Conservation (phyloP, 2,888 invertebrate species). For the Aromia moschata region DNA sequence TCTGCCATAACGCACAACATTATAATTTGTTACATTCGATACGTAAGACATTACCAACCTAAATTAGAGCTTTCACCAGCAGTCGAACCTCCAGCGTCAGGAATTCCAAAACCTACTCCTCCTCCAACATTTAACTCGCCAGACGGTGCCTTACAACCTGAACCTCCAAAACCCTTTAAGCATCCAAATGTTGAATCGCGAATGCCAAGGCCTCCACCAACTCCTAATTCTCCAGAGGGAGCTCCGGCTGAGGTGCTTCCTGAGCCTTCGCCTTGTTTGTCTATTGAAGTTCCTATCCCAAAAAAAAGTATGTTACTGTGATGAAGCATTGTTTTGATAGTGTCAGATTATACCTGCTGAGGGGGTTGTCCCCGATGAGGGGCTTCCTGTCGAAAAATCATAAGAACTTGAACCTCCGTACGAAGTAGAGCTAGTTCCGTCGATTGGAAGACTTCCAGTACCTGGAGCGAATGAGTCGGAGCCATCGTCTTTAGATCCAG, state of each 20-base stretch:
- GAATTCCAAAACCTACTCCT: no score
- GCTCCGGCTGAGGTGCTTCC: neutral
- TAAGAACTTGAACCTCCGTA: neutral
- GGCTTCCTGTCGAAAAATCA: no score
- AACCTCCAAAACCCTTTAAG: neutral
- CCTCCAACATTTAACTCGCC: neutral
- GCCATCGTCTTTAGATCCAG: neutral
- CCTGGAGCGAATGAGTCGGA: neutral
- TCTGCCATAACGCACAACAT: no score
- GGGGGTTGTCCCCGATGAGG: no score
- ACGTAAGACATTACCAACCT: neutral
- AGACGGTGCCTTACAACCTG: conserved; percentile 6
- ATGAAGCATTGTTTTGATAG: no score
- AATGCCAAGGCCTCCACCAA: neutral
- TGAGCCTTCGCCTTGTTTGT: no score
- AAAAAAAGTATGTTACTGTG: no score
- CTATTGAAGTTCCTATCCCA: no score
- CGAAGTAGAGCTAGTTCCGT: neutral
- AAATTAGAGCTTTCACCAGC: conserved; percentile 13
- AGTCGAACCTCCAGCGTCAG: no score
- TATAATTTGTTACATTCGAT: neutral
- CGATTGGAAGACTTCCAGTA: conserved; percentile 11
- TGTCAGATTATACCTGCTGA: no score
- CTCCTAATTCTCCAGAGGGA: neutral
- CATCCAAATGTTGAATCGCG: neutral